A percentile compares a stretch with the other conserved stretches of the same genome.
Conservation (phyloP, 37 sponge, comb jelly and placozoan genomes). For the Crambe crambe region DNA sequence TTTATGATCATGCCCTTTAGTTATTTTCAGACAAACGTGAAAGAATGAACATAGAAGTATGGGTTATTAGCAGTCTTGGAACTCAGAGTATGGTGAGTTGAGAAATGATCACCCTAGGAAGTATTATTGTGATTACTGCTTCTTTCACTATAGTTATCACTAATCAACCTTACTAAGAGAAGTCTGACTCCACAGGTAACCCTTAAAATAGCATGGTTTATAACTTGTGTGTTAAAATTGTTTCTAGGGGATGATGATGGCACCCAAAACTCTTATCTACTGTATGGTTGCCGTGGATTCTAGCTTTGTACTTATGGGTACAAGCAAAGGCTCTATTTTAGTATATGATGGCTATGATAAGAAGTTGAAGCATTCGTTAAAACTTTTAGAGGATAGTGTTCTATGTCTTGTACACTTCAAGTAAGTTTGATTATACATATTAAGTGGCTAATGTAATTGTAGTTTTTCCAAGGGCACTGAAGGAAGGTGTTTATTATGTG, state of each 20-base stretch:
- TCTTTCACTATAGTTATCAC: constrained; percentile 25
- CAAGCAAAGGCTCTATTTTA: constrained; percentile 37
- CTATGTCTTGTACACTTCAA: constrained; percentile 49
- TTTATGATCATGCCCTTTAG: not conserved
- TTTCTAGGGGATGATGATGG: constrained; percentile 41
- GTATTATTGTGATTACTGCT: not conserved
- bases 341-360: constrained; percentile 43
- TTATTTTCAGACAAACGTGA: not conserved
- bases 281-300: constrained; percentile 44
- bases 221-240: not conserved
- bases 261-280: constrained; percentile 10
- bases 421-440: constrained; percentile 40
- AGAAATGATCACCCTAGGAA: not conserved
- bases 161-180: constrained; percentile 48
- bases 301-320: constrained; percentile 47
- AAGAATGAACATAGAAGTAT: constrained; percentile 38
- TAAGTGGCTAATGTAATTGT: not conserved
- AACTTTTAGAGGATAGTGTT: constrained; percentile 20
- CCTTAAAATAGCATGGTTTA: not conserved
- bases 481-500: constrained; percentile 1
- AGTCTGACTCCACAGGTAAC: constrained; percentile 36
- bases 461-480: not conserved
- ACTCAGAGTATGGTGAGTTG: constrained; percentile 39
- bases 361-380: constrained; percentile 29
- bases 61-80: constrained; percentile 47